Conservation (phyloP, 2,797 vertebrate species). For the Brachymystax lenok region DNA sequence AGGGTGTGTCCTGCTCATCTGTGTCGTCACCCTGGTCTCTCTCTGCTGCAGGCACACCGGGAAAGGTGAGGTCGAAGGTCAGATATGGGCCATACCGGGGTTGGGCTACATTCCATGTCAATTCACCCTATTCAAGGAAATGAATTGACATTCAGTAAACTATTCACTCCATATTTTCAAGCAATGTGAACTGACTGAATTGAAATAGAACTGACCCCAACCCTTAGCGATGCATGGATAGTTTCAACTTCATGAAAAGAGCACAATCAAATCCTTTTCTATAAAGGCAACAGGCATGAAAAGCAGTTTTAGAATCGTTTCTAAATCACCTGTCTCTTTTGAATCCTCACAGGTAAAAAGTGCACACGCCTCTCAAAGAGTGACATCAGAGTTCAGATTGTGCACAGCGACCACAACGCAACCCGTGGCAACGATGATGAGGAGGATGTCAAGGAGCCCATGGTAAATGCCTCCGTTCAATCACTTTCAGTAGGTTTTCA, state of each 20-base stretch:
- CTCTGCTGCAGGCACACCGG: conserved; percentile 86
- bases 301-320: neutral
- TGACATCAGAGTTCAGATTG: conserved; percentile 85
- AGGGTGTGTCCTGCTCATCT: conserved; percentile 81
- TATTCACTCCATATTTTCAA: neutral
- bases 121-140: neutral
- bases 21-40: conserved; percentile 79
- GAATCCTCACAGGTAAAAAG: conserved; percentile 69
- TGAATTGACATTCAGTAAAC: neutral
- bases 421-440: conserved; percentile 83
- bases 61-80: conserved; percentile 83
- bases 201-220: neutral
- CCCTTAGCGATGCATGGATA: neutral
- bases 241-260: neutral
- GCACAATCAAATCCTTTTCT: neutral
- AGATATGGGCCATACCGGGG: conserved; percentile 61
- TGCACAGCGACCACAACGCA: conserved; percentile 84
- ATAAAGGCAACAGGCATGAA: neutral
- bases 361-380: conserved; percentile 85
- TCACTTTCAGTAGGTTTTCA: neutral
- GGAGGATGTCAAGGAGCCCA: conserved; percentile 80
- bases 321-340: neutral
- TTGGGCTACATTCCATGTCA: neutral
- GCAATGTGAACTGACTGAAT: neutral
- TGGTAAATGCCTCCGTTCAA: conserved; percentile 55